A percentile compares a stretch with the other conserved stretches of the same genome.
Evolutionary conservation across 2,113 vertebrate genomes (phyloP).

Genomic region (Hyla sarda): DNA sequence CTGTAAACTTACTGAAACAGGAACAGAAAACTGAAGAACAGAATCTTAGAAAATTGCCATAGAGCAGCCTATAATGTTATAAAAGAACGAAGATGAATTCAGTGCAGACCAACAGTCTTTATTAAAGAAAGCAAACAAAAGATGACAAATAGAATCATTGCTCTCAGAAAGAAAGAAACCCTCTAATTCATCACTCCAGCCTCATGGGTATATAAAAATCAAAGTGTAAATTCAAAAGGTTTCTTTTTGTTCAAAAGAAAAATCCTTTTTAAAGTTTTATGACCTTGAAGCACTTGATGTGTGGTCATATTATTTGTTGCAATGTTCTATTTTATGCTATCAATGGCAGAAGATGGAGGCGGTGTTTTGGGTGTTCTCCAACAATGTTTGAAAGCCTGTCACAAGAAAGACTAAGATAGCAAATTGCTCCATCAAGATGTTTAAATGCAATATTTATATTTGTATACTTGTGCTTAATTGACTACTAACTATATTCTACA

Average conservation of each 20-base stretch:
- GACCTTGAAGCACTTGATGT: conserved; percentile 20
- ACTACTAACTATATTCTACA: too few species aligned
- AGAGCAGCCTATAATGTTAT: conserved; percentile 12
- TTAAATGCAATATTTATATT: not conserved
- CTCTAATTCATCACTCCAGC: conserved; percentile 37
- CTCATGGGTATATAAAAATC: conserved; percentile 24
- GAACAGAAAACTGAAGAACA: not conserved
- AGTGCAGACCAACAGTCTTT: not conserved
- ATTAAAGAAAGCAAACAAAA: conserved; percentile 31
- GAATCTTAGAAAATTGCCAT: not conserved
- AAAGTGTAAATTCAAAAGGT: conserved; percentile 48
- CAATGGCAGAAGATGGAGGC: not conserved
- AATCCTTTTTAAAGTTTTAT: conserved; percentile 23
- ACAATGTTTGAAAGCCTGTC: not conserved
- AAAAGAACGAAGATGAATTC: conserved; percentile 18
- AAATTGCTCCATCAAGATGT: not conserved
- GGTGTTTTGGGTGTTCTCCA: not conserved
- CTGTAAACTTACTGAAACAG: not conserved
- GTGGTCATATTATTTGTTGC: not conserved
- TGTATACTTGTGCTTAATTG: not conserved
- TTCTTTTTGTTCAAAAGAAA: conserved; percentile 13
- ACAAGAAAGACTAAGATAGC: not conserved
- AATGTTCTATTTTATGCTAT: not conserved
- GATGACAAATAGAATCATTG: conserved; percentile 19
- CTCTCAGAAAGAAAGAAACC: conserved; percentile 22